Conservation (phyloP, 2,113 vertebrate genomes). For the Platichthys flesus region DNA sequence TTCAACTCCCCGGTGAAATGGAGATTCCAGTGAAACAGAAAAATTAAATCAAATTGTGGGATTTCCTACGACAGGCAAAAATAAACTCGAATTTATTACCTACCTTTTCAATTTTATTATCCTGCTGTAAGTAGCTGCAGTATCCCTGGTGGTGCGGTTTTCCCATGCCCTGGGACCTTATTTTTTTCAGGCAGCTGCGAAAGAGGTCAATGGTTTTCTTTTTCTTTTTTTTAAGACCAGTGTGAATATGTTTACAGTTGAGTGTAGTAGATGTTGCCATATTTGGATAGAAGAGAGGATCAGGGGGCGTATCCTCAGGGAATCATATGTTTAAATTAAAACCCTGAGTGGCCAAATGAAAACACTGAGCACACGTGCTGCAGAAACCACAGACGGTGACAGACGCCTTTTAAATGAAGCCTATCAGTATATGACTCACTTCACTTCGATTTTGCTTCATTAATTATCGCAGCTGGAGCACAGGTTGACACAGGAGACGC, state of each 20-base stretch:
- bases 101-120: neutral
- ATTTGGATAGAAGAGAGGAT: slow-evolving; percentile 39
- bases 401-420: slow-evolving; percentile 42
- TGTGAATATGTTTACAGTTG: slow-evolving; percentile 30
- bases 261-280: slow-evolving; percentile 27
- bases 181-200: slow-evolving; percentile 14
- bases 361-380: neutral
- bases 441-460: slow-evolving; percentile 36
- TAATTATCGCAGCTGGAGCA: slow-evolving; percentile 39
- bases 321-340: slow-evolving; percentile 28
- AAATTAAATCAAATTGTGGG: neutral
- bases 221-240: slow-evolving; percentile 28
- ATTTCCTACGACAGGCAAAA: neutral
- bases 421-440: slow-evolving; percentile 18
- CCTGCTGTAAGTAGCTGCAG: neutral
- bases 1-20: neutral
- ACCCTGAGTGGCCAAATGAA: neutral
- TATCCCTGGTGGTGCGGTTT: neutral
- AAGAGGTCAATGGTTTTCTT: slow-evolving; percentile 35
- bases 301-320: slow-evolving; percentile 9
- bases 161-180: slow-evolving; percentile 18
- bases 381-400: neutral
- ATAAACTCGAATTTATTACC: neutral
- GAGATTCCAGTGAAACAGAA: neutral
- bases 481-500: slow-evolving; percentile 25